These are phyloP conservation scores for Papilio aristodemus DNA, from an alignment of 1,140 invertebrate species.

Conservation along the genomic window DNA sequence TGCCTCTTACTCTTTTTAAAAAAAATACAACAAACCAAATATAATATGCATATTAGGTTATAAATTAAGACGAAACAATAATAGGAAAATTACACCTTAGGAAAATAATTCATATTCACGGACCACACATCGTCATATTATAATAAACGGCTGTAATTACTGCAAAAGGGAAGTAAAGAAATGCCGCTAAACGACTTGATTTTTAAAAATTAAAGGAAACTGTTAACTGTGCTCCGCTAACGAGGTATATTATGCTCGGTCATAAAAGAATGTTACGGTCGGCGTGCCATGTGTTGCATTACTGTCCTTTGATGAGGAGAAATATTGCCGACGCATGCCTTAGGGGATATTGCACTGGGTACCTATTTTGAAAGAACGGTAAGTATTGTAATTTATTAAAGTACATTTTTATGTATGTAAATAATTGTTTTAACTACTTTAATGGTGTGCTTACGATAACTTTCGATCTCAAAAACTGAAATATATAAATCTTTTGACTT, in stretches of 20 bases:
- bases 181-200: background rate
- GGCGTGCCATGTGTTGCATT: slow-evolving; percentile 30
- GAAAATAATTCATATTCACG: background rate
- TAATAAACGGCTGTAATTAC: slow-evolving; percentile 7
- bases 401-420: background rate
- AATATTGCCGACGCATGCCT: slow-evolving; percentile 32
- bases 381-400: no score
- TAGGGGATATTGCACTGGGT: slow-evolving; percentile 28
- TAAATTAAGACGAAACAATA: no score
- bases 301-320: slow-evolving; percentile 31
- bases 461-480: no score
- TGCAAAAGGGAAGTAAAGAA: background rate
- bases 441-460: no score
- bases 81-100: no score
- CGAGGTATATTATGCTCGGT: slow-evolving; percentile 30
- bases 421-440: no score
- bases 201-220: slow-evolving; percentile 34
- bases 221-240: slow-evolving; percentile 25
- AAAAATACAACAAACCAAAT: no score
- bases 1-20: no score
- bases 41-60: no score
- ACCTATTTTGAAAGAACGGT: slow-evolving; percentile 20
- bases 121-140: background rate
- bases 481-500: no score
- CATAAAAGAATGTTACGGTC: slow-evolving; percentile 35